Evolutionary conservation across 2,113 vertebrate species (phyloP), one percentile per base, ranked within the genome.

Genomic region (Anas platyrhynchos): DNA sequence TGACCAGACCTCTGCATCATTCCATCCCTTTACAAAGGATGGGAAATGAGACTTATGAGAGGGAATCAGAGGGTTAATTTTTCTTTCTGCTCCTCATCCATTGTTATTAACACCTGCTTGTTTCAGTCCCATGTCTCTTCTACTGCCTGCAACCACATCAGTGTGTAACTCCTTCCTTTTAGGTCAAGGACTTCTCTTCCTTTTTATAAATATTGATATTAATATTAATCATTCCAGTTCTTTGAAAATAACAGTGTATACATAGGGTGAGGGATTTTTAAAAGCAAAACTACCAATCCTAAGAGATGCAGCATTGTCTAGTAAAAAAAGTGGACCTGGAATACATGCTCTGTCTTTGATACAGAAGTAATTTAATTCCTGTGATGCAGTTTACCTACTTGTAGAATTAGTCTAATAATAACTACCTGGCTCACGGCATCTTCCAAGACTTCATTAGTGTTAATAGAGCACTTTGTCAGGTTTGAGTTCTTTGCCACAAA

Each of bases 181-280:
- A 90, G 94, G 94, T 95, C 92, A 97, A 96, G 83, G 88, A 83
- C 85, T 91, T 80, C 13, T 73, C 67, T 80, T 22, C 67, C 50
- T 83, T 67, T 41, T 66, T 86, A 96, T 92, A 78, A 95, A 92
- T 96, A 95, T 83, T 73, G 46, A 69, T 88, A 95, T 91, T 74
- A 94, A 92, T 96, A 94, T 92, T 93, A 93, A 88, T 93, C 34
- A 63, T 94, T 90, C 74, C 18, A 34, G 4, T 62, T 90, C 52
- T 77, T 90, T 61, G 62, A 14, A 81, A 78, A 80, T 14, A 93
- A 56, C 34, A 11, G 15, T 46, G n/a, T 31, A 32, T 55, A 46
- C 16, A 8, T 74, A 55, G 13, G 2, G 22, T 58, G 36, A 80
- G 34, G 6, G 8, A 36, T 27, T 82, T 44, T 79, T 36, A n/a